Evolutionary conservation across 1,140 invertebrate genomes (phyloP), one percentile per base, ranked within the genome.

Genomic region (Paralvinella palmiformis): DNA sequence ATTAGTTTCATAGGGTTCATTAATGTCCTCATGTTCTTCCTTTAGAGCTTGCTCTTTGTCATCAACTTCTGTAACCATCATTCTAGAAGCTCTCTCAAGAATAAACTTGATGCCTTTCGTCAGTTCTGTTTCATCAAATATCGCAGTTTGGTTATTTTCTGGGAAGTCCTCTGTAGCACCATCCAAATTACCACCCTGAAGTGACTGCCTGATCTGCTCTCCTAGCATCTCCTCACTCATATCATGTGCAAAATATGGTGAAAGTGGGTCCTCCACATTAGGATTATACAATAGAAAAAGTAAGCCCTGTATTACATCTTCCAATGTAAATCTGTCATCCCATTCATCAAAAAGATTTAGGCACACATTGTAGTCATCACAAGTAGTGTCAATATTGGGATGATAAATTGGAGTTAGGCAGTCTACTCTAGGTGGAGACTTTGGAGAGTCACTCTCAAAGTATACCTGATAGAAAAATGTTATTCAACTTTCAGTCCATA

Each of bases 231-330:
- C 70, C 17, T 68, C 55, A 3, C 59, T 24, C 15, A 60, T 48
- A 17, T 15, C 6, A 17, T 50, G 7, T 20, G 63, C 68, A 63
- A 73, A 72, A 45, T 68, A 65, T 7, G 73, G 72, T 3, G 66
- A 70, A n/a, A 75, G 53, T 1, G 73, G 69, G 44, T 75, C 73
- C 0, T 68, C 66, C 5, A 71, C 20, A 52, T 74, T 72, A 36
- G 75, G 75, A 20, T 77, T 63, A 36, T 75, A 66, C 29, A 77
- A 63, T 6, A 77, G 64, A 62, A 73, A 77, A 0, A 74, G 62
- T 6, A 77, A 22, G 7, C 67, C 73, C 58, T 73, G 73, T 2
- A 75, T 37, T 2, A 67, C 41, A 24, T 69, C 71, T 29, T 75
- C 71, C 35, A 77, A 52, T 5, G 63, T 65, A 20, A 61, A 65